Evolutionary conservation across 2,113 vertebrate genomes (phyloP).

Genomic region (Tragelaphus scriptus): DNA sequence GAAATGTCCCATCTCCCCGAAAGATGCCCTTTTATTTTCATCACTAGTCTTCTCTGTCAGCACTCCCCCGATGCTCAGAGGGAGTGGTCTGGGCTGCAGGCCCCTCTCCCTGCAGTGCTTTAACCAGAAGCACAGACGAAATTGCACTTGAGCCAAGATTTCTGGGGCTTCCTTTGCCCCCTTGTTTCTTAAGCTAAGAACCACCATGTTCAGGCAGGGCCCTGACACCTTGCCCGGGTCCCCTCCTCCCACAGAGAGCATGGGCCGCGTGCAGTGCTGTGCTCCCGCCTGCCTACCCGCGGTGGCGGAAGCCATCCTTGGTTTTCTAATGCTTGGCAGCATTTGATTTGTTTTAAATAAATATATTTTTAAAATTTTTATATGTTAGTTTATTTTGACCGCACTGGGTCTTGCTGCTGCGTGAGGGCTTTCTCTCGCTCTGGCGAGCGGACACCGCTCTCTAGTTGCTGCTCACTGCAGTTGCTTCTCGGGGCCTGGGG

Average conservation of each 20-base stretch:
- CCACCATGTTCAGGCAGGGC: not conserved
- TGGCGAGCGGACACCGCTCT: not conserved
- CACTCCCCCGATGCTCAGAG: not conserved
- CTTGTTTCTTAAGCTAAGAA: not conserved
- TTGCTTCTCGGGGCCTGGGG: not conserved
- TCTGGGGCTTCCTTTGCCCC: not conserved
- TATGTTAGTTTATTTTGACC: not conserved
- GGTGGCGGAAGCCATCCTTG: fast-evolving
- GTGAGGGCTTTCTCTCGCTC: not conserved
- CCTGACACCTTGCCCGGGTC: not conserved
- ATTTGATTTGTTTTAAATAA: not conserved
- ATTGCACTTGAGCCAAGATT: not conserved
- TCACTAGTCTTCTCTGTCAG: not conserved
- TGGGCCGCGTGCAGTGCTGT: fast-evolving
- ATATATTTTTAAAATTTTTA: not conserved
- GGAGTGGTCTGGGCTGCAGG: not conserved
- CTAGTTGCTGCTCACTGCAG: not conserved
- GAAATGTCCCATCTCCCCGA: not conserved
- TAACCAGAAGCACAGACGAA: not conserved
- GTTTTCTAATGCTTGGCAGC: not conserved
- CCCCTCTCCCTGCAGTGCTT: not conserved
- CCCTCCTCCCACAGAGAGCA: fast-evolving
- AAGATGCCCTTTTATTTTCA: not conserved
- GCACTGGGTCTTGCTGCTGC: not conserved
- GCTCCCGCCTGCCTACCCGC: not conserved